A percentile compares a stretch with the other conserved stretches of the same genome.
phyloP scores from a whole-genome alignment of 1,140 invertebrate species.

The Drosophila busckii region DNA sequence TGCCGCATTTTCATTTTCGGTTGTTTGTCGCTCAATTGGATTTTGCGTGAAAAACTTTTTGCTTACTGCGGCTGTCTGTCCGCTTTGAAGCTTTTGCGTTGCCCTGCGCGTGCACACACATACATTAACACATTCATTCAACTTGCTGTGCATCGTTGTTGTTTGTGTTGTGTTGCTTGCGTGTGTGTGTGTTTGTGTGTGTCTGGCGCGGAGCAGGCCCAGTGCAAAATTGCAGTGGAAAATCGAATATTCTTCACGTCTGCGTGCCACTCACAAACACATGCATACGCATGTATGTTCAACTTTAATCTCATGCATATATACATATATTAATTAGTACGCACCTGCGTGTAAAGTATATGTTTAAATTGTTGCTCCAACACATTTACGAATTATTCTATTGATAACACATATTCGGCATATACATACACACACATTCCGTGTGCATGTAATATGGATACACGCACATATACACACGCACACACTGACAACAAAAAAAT shows the following conservation, averaged over 20 bases:
- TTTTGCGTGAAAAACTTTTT: conserved; percentile 40
- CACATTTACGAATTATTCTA: conserved; percentile 21
- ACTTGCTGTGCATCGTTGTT: not conserved
- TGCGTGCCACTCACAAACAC: conserved; percentile 82
- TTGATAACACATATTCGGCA: conserved; percentile 39
- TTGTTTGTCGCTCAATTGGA: conserved; percentile 21
- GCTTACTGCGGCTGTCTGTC: conserved; percentile 39
- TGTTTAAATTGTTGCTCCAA: conserved; percentile 22
- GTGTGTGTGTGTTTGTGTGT: conserved; percentile 8
- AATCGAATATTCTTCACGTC: conserved; percentile 86
- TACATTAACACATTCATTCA: conserved; percentile 11
- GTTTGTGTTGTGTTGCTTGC: not conserved
- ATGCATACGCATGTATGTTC: conserved; percentile 4
- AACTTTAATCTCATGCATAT: not conserved
- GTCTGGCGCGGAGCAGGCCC: conserved; percentile 84
- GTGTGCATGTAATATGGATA: conserved; percentile 12
- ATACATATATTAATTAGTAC: conserved; percentile 74
- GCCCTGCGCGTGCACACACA: conserved; percentile 22
- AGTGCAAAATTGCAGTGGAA: conserved; percentile 80
- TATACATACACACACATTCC: conserved; percentile 30
- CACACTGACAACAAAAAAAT: conserved; percentile 33
- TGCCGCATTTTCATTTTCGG: conserved; percentile 1
- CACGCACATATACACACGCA: not conserved
- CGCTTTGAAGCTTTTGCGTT: conserved; percentile 37
- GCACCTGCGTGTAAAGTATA: conserved; percentile 88